Evolutionary conservation across 2,113 vertebrate genomes (phyloP).

Genomic region (Ascaphus truei): DNA sequence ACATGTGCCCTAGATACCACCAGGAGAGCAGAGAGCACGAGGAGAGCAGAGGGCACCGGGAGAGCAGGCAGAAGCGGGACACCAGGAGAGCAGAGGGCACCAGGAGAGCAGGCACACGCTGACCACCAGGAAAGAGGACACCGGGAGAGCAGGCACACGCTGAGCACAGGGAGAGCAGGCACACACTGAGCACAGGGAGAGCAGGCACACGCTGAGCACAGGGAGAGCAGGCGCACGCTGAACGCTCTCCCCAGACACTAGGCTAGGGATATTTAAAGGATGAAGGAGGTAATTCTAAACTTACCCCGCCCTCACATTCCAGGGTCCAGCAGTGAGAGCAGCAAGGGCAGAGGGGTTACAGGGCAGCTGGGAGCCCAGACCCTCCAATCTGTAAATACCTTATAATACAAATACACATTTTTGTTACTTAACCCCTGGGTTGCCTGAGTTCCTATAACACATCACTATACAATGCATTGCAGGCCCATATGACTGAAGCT

Average conservation of each 20-base stretch:
- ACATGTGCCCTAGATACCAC: no score
- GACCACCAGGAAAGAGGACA: no score
- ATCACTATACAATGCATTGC: no score
- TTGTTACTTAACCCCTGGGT: neutral
- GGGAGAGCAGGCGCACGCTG: neutral
- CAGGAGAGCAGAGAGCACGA: no score
- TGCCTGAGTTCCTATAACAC: neutral
- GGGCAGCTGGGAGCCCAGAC: neutral
- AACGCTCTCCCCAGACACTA: neutral
- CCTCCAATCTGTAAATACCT: neutral
- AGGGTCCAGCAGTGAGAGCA: constrained; percentile 16
- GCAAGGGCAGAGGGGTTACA: neutral
- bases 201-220: neutral
- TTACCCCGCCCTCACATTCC: constrained; percentile 21
- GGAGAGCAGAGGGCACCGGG: no score
- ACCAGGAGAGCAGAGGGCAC: no score
- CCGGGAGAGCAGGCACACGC: no score
- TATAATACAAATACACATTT: neutral
- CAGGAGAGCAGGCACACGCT: no score
- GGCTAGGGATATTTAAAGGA: constrained; percentile 24
- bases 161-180: no score
- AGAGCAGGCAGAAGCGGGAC: no score
- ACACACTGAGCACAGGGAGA: neutral
- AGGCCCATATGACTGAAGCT: no score
- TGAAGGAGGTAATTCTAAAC: constrained; percentile 23